Evolutionary conservation across 2,113 vertebrate genomes (phyloP).

Genomic region (Excalfactoria chinensis): DNA sequence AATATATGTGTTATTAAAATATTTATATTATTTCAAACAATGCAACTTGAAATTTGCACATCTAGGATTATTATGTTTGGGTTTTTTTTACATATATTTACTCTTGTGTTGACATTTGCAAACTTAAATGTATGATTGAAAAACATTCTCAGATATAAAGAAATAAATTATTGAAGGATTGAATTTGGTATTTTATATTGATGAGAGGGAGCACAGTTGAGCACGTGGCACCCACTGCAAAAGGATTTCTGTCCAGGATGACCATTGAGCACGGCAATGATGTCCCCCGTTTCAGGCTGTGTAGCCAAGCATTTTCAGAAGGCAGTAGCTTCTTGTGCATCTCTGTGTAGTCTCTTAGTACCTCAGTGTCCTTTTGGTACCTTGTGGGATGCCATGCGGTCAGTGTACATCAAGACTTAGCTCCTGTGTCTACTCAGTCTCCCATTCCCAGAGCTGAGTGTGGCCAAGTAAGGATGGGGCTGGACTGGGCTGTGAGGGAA

Average conservation of each 20-base stretch:
- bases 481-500: neutral
- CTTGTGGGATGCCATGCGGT: neutral
- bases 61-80: neutral
- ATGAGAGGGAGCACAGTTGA: neutral
- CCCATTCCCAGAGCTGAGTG: neutral
- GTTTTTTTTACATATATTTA: conserved; percentile 43
- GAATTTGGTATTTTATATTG: conserved; percentile 18
- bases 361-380: neutral
- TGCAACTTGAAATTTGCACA: conserved; percentile 82
- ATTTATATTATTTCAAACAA: conserved; percentile 81
- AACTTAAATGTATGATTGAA: conserved; percentile 64
- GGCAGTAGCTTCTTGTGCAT: neutral
- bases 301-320: neutral
- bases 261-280: neutral
- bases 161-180: conserved; percentile 82
- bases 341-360: neutral
- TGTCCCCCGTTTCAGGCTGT: neutral
- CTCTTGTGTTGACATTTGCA: conserved; percentile 45
- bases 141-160: conserved; percentile 46
- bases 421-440: neutral
- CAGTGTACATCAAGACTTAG: neutral
- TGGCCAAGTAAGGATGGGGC: neutral
- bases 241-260: neutral
- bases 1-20: conserved; percentile 68
- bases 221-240: neutral